Conservation (phyloP, 1,140 invertebrate species). For the Drosophila bocqueti region DNA sequence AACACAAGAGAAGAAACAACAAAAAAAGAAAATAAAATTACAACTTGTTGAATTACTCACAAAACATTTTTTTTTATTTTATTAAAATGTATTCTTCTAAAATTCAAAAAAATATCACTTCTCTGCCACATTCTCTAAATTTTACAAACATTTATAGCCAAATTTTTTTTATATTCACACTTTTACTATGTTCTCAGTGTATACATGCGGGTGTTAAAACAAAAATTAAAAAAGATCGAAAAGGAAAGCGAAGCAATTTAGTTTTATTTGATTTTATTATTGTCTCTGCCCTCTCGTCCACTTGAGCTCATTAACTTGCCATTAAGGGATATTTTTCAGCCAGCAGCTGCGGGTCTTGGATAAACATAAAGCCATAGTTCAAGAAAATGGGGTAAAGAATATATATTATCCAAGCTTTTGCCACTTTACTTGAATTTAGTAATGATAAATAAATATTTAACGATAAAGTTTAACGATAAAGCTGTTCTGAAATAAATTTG, state of each 20-base stretch:
- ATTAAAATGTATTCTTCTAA: not conserved
- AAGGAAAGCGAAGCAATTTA: conserved; percentile 43
- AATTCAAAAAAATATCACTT: not conserved
- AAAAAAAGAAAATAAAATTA: not conserved
- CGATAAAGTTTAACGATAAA: conserved; percentile 13
- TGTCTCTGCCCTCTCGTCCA: conserved; percentile 43
- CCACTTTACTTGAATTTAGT: conserved; percentile 16
- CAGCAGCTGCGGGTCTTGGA: conserved; percentile 54
- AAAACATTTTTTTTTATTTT: not conserved
- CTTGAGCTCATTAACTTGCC: conserved; percentile 73
- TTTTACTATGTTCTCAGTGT: not conserved
- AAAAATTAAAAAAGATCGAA: conserved; percentile 4
- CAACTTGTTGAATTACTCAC: not conserved
- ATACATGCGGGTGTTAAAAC: conserved; percentile 2
- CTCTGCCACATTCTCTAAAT: not conserved
- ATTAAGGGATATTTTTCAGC: conserved; percentile 26
- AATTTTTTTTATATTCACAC: not conserved
- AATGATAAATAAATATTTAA: conserved; percentile 21
- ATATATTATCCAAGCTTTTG: conserved; percentile 20
- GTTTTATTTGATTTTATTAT: conserved; percentile 61
- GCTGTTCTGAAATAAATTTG: conserved; percentile 12
- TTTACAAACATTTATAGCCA: not conserved
- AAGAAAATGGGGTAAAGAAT: conserved; percentile 3
- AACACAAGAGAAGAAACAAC: not conserved
- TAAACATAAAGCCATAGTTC: conserved; percentile 5